These are phyloP conservation scores for Oophaga pumilio DNA, from an alignment of 2,113 vertebrate species.

Conservation along the genomic window DNA sequence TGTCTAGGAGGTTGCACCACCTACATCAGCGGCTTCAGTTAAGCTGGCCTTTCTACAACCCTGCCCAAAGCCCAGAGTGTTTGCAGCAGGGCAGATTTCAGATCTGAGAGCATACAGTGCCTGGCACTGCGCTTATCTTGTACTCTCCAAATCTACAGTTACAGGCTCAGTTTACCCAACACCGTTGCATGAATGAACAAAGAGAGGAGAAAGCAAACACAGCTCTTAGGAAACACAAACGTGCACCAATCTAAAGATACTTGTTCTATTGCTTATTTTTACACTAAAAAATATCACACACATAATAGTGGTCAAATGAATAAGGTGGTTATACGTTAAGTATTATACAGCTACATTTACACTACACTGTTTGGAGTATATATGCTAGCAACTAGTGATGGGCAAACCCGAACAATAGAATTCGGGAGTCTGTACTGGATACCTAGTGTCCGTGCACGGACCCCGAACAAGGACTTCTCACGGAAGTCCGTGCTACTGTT, in stretches of 20 bases:
- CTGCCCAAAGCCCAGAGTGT: not conserved
- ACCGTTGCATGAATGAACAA: not conserved
- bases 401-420: too few relatives aligned
- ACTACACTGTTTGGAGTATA: too few relatives aligned
- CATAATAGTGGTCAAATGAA: not conserved
- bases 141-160: conserved; percentile 28
- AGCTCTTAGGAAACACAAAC: not conserved
- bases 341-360: not conserved
- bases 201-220: not conserved
- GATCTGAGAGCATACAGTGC: conserved; percentile 1
- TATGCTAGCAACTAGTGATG: too few relatives aligned
- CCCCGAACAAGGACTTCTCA: too few relatives aligned
- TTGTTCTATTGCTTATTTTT: not conserved
- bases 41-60: not conserved
- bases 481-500: too few relatives aligned
- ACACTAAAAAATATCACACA: not conserved
- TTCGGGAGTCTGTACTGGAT: too few relatives aligned
- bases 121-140: conserved; percentile 11
- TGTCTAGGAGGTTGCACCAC: not conserved
- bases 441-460: too few relatives aligned
- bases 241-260: not conserved
- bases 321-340: not conserved
- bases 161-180: conserved; percentile 19
- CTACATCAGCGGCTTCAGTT: not conserved
- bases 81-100: not conserved